Evolutionary conservation across 2,888 invertebrate species (phyloP), one percentile per base, ranked within the genome.

Genomic region (Sphaeridia pumilis): DNA sequence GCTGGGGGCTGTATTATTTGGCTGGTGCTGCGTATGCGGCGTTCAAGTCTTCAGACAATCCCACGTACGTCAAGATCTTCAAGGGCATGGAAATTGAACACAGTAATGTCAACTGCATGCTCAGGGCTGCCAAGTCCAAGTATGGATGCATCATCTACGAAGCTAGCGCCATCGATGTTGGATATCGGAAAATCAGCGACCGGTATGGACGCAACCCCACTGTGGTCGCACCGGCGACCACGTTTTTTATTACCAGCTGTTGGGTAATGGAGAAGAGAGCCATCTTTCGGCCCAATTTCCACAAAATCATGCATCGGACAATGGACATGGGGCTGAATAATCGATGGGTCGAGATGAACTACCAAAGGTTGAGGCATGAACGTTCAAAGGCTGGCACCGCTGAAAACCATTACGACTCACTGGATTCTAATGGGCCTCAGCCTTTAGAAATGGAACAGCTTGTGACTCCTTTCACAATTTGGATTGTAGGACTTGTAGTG

Each of bases 81-180:
- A 43, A 54, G 7, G 38, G 52, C 34, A 60, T 62, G 60, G 55
- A 57, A n/a, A 43, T 62, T 25, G 60, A 62, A 26, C 55, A 55
- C 34, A 50, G 55, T 14, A 51, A 58, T 7, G 57, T 54, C 5
- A 51, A 55, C n/a, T 62, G 62, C 24, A 58, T 62, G 25, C 46
- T 54, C 20, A 26, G 56, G 26, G 52, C 58, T 1, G 56, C 52
- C 1, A 22, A 41, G 3, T 31, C 49, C 0, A 49, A 55, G 5
- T 60, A 58, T 47, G 54, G 54, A 10, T 62, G 62, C 51, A 62
- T 62, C 38, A 56, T 58, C 24, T 62, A 58, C 55, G 58, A 62
- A 21, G 56, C 55, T n/a, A 56, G 59, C 35, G 60, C 62, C 1
- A 55, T 58, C 17, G 59, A 59, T 34, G 57, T 60, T 4, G 55